Percentiles rank a stretch among this genome's conserved stretches.
These are phyloP conservation scores for Enteromius trimaculatus DNA, from an alignment of 2,797 vertebrate genomes.

Conservation along the genomic window DNA sequence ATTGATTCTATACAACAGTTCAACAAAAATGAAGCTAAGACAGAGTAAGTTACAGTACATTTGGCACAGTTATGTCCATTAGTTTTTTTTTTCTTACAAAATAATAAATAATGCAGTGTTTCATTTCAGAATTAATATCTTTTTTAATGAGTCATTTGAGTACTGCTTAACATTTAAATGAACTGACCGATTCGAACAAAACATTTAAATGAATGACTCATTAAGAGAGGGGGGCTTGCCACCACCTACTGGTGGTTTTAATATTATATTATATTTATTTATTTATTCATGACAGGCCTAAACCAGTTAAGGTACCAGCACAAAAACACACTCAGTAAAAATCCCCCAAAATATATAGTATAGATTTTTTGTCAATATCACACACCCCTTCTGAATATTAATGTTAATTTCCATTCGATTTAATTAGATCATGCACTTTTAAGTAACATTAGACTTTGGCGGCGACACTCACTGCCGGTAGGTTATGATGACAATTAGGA, in stretches of 20 bases:
- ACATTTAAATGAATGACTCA: background rate
- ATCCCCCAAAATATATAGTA: background rate
- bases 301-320: background rate
- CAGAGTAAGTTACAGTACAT: background rate
- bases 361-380: background rate
- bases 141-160: background rate
- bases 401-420: background rate
- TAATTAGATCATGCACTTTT: background rate
- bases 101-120: background rate
- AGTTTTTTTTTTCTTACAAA: background rate
- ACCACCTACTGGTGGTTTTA: background rate
- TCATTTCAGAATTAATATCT: background rate
- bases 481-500: constrained; percentile 94
- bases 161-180: background rate
- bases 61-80: background rate
- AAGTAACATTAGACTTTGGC: background rate
- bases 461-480: constrained; percentile 90
- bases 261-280: background rate
- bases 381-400: background rate
- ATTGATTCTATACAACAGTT: background rate
- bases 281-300: background rate
- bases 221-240: background rate
- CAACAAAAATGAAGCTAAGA: background rate
- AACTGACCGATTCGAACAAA: background rate
- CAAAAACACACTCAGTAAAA: background rate